Base-by-base conservation (phyloP, 2,888 invertebrate genomes). In the Rambutsinella grinnellia region DNA sequence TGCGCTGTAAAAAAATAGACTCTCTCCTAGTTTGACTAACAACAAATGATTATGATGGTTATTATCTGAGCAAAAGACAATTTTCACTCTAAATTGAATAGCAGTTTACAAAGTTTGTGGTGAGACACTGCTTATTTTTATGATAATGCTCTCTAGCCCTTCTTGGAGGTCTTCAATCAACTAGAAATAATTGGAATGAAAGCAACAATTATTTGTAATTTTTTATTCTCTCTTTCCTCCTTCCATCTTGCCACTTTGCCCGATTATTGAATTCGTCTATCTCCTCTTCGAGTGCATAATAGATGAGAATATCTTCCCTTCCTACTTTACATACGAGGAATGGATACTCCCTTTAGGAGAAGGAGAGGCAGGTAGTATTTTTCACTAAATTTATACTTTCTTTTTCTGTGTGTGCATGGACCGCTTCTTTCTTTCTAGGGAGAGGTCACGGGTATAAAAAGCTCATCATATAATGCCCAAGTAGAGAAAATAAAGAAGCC, bases 351-450 rank as follows among this genome's bases (percentile, higher is more conserved):
- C 70, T 61, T 58, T 65, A 72, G 72, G 65, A 36, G 51, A 13
- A 49, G 5, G n/a, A 49, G 51, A 49, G 51, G 10, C 51, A 49
- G 19, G n/a, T n/a, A 15, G 19, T 68, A 28, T 58, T 63, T 63
- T 72, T 66, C 49, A 28, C 66, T 66, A 66, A 75, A 75, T 75
- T 75, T 75, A 68, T 57, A 68, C 53, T 60, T 60, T 68, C 57
- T 75, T 63, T 76, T 76, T 65, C 76, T 76, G 36, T 76, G 76
- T 63, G 68, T 75, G 68, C 68, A 76, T 76, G 76, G 63, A 76
- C 69, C 69, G 69, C 76, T 68, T 68, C 53, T 44, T n/a, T n/a
- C n/a, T n/a, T n/a, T n/a, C n/a, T n/a, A 26, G 76, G 76, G 67
- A 62, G 65, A 69, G 69, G 75, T 75, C 76, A 36, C 36, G 36